Conservation (phyloP, 1,140 invertebrate species). For the Laupala kohalensis region DNA sequence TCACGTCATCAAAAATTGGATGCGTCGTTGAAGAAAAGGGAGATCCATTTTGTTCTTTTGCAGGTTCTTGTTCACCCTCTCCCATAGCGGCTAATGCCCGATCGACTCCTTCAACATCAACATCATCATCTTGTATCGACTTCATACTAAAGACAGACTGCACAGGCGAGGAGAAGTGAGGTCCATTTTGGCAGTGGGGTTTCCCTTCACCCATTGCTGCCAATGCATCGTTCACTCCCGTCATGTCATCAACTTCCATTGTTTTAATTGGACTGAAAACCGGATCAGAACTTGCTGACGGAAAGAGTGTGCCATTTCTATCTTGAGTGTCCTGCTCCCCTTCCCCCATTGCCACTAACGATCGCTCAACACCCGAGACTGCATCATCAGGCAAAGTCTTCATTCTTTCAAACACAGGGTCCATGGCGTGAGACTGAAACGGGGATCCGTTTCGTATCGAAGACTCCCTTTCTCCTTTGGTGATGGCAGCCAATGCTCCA, state of each 20-base stretch:
- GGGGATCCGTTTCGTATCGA: not conserved
- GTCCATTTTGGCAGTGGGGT: too few species aligned
- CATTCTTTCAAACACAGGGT: not conserved
- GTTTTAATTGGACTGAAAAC: conserved; percentile 1
- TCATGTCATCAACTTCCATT: too few species aligned
- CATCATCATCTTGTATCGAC: too few species aligned
- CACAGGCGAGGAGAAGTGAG: too few species aligned
- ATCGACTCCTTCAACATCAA: too few species aligned
- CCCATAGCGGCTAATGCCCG: conserved; percentile 4
- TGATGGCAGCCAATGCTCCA: too few species aligned
- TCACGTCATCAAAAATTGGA: not conserved
- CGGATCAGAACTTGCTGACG: not conserved
- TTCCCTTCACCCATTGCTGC: conserved; percentile 11
- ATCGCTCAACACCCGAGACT: not conserved
- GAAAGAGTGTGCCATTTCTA: not conserved
- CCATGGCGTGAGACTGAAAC: not conserved
- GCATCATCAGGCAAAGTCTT: not conserved
- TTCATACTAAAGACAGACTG: too few species aligned
- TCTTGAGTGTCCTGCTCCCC: not conserved
- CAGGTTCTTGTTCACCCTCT: not conserved
- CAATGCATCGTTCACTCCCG: too few species aligned
- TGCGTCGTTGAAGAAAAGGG: not conserved
- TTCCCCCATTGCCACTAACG: conserved; percentile 9
- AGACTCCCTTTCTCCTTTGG: too few species aligned
- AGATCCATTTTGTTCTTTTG: not conserved